Percentiles rank a stretch among this genome's conserved stretches.
Conservation (phyloP, 2,888 invertebrate genomes). For the Agrochola litura region DNA sequence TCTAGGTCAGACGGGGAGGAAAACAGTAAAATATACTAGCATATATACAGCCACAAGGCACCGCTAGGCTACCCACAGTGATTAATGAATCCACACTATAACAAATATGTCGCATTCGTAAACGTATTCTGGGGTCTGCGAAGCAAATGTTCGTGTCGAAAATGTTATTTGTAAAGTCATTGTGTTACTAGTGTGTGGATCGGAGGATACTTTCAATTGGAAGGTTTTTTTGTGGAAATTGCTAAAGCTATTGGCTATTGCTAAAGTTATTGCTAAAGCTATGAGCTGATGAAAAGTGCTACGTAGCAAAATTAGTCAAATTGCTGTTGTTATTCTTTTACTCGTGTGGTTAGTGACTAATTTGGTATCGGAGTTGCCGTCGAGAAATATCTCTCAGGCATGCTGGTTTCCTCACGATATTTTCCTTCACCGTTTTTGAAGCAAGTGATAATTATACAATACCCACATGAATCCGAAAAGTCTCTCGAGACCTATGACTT, state of each 20-base stretch:
- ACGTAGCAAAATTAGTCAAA: not conserved
- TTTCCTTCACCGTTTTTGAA: too few relatives aligned
- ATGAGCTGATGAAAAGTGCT: not conserved
- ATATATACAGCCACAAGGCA: constrained; percentile 69
- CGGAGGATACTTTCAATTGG: constrained; percentile 22
- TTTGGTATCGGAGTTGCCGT: too few relatives aligned
- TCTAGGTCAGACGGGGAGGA: constrained; percentile 70
- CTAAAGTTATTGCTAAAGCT: not conserved
- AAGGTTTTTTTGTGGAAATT: not conserved
- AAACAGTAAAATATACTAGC: constrained; percentile 71
- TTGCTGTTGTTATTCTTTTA: too few relatives aligned
- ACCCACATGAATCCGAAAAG: too few relatives aligned
- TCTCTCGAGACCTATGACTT: too few relatives aligned
- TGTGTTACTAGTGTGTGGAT: constrained; percentile 28
- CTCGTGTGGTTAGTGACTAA: too few relatives aligned
- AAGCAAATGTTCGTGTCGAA: constrained; percentile 59
- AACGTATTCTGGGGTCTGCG: constrained; percentile 65
- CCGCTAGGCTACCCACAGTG: constrained; percentile 72
- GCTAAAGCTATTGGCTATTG: too few relatives aligned
- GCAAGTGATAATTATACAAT: too few relatives aligned
- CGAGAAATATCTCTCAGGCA: too few relatives aligned
- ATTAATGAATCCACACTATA: constrained; percentile 83
- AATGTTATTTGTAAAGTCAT: constrained; percentile 62
- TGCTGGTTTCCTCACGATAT: too few relatives aligned
- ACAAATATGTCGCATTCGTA: constrained; percentile 78